Conservation (phyloP, 2,113 vertebrate species). For the Callocephalon fimbriatum region DNA sequence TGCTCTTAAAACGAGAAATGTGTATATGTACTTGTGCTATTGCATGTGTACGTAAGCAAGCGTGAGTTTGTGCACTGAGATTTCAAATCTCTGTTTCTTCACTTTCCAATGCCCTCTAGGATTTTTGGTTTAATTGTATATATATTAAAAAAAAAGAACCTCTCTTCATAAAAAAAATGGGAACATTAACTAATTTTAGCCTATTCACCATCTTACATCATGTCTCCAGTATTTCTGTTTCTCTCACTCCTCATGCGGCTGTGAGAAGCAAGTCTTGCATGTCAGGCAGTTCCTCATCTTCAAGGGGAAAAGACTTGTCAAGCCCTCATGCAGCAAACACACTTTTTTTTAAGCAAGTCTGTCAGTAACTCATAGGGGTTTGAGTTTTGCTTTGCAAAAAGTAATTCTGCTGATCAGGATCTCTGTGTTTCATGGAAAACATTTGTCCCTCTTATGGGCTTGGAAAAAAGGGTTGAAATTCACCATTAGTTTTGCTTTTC, state of each 20-base stretch:
- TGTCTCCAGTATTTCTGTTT: neutral
- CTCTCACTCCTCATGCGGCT: neutral
- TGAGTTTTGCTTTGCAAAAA: neutral
- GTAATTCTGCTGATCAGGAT: neutral
- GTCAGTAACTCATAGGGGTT: accelerated
- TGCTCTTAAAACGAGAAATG: neutral
- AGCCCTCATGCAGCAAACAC: neutral
- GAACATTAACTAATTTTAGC: slow-evolving; percentile 12
- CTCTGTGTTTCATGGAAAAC: neutral
- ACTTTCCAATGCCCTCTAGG: neutral
- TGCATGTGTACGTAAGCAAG: accelerated
- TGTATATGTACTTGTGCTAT: neutral
- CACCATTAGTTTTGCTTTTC: neutral
- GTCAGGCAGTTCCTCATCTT: slow-evolving; percentile 12
- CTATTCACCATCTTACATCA: neutral
- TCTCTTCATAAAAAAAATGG: neutral
- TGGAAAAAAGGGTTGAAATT: neutral
- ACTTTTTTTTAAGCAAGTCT: neutral
- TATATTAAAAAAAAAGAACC: neutral
- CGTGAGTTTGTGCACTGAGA: neutral
- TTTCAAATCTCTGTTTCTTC: neutral
- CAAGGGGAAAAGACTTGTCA: neutral
- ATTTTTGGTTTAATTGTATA: neutral
- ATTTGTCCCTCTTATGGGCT: neutral
- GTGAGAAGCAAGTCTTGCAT: neutral